Percentiles rank a stretch among this genome's conserved stretches.
These are phyloP conservation scores for Acronicta leporina DNA, from an alignment of 2,888 invertebrate genomes.

Conservation along the genomic window DNA sequence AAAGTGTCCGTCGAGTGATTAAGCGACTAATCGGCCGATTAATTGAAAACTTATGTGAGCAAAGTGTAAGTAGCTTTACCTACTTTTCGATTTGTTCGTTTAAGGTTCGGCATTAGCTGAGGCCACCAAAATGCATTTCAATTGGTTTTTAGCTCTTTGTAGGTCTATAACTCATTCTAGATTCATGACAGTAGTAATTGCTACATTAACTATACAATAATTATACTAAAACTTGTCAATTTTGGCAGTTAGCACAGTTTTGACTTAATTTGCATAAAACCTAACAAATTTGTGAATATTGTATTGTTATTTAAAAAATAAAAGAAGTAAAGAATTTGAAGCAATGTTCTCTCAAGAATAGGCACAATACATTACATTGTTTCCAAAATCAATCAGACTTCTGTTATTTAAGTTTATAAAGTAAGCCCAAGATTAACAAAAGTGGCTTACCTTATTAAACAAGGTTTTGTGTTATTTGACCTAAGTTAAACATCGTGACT, in stretches of 20 bases:
- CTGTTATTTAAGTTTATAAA: constrained; percentile 39
- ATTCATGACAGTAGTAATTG: too few relatives aligned
- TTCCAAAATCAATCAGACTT: constrained; percentile 37
- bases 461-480: constrained; percentile 39
- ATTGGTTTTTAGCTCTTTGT: too few relatives aligned
- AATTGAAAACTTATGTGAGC: constrained; percentile 24
- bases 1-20: constrained; percentile 23
- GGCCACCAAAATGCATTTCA: too few relatives aligned
- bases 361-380: neutral
- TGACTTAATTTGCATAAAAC: too few relatives aligned
- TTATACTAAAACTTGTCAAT: too few relatives aligned
- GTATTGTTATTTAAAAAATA: too few relatives aligned
- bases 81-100: neutral
- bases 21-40: constrained; percentile 28
- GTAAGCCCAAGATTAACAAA: constrained; percentile 47
- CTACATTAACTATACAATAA: too few relatives aligned
- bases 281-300: too few relatives aligned
- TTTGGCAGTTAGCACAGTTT: too few relatives aligned
- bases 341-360: neutral
- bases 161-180: too few relatives aligned
- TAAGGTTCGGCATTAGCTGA: too few relatives aligned
- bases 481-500: constrained; percentile 45
- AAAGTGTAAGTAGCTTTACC: neutral
- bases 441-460: constrained; percentile 31
- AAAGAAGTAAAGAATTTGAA: neutral